Evolutionary conservation across 2,888 invertebrate genomes (phyloP).

Genomic region (Amblyjoppa fuscipennis): DNA sequence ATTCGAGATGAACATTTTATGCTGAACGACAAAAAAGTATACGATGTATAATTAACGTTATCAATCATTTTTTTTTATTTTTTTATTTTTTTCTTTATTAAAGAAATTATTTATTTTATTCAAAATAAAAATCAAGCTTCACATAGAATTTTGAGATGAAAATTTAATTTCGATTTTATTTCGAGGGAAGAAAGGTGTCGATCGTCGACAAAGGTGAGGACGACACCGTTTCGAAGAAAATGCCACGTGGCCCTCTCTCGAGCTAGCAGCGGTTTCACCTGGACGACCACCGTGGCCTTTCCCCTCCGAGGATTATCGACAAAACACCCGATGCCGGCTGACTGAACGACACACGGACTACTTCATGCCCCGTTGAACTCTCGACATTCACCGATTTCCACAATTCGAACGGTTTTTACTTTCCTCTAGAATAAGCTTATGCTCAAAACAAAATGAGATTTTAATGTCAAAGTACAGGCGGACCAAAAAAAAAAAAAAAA

Average conservation of each 20-base stretch:
- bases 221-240: background rate
- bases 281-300: conserved; percentile 15
- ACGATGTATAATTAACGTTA: too few species aligned
- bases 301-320: conserved; percentile 42
- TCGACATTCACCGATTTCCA: conserved; percentile 9
- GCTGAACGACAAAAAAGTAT: too few species aligned
- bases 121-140: too few species aligned
- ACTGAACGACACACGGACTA: conserved; percentile 57
- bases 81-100: too few species aligned
- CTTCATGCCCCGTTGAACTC: conserved; percentile 56
- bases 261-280: conserved; percentile 33
- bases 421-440: background rate
- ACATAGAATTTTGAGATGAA: too few species aligned
- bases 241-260: conserved; percentile 24
- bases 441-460: background rate
- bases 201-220: background rate
- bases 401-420: conserved; percentile 4
- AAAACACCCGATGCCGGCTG: conserved; percentile 51
- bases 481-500: too few species aligned
- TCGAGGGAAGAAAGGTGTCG: too few species aligned
- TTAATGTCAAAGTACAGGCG: too few species aligned
- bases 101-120: too few species aligned
- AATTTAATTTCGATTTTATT: too few species aligned
- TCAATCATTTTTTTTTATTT: too few species aligned
- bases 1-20: too few species aligned